Base-by-base conservation (phyloP, 2,888 invertebrate genomes). In the Torymus auratus region DNA sequence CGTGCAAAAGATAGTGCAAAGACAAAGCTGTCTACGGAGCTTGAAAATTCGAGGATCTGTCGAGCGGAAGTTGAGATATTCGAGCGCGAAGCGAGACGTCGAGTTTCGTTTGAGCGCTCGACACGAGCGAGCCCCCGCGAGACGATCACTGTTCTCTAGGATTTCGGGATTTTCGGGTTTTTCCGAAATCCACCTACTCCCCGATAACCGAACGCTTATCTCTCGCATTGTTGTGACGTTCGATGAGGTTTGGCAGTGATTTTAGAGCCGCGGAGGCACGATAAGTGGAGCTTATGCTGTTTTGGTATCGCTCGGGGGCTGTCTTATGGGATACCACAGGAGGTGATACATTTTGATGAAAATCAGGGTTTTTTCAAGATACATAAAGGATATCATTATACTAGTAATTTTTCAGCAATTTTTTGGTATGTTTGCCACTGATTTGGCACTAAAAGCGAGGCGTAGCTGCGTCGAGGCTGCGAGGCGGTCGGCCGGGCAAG, bases 71-170 rank as follows among this genome's bases (percentile, higher is more conserved):
- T 4, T 14, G 68, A 76, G 75, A 41, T 72, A 72, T 41, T 50
- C 3, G 23, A 2, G 2, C 3, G 0, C 2, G 23, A 80, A 56
- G 61, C 50, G 11, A 11, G 60, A 58, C 12, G 52, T 64, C 68
- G 64, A 72, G 79, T 76, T 67, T 72, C 79, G 72, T n/a, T 79
- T 72, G 7, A 50, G 20, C n/a, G 23, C 60, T 20, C 55, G 70
- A 15, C 11, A 55, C n/a, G 61, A 11, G 52, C 58, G 23, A 17
- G 50, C 20, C 67, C 17, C 17, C 60, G 64, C 80, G 20, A 14
- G 64, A 52, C 69, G 73, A 58, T 69, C 52, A 60, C 62, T 65
- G 60, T 74, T 75, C 77, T 67, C 82, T 74, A 70, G 70, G 76
- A 77, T 73, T 82, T 77, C 14, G 14, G 14, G 20, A 75, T 72